Base-by-base conservation (phyloP, 1,140 invertebrate species). In the Anthonomus grandis region DNA sequence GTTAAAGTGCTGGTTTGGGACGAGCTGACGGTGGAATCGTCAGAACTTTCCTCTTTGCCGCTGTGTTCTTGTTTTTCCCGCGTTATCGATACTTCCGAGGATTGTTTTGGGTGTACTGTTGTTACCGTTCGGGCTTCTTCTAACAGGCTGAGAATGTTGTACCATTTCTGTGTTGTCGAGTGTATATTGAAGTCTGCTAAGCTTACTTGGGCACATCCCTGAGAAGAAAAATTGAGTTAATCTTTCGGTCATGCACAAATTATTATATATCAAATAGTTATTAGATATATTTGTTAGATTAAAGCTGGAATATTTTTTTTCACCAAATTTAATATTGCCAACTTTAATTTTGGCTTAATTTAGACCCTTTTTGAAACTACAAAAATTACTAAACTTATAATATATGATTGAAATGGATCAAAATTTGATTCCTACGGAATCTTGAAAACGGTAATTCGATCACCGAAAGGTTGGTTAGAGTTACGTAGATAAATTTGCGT, bases 191-290 rank as follows among this genome's bases (percentile, higher is more conserved):
- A 97, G 75, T 97, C 93, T 49, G 94, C 94, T 64, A 97, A 77
- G 71, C 93, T 96, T 52, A 97, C 90, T 86, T 96, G 93, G 49
- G 90, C 88, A 73, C 90, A 94, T 69, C 93, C 94, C 93, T 97
- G 74, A 9, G 75, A 67, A 67, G 8, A 75, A 64, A 64, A 23
- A n/a, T 18, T 41, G 10, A 41, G 38, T 1, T 2, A 23, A 22
- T 21, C 5, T 8, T 23, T 22, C 38, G 19, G 38, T 45, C 23
- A 31, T 31, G 27, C 23, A 23, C 42, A 45, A 3, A 41, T 12
- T n/a, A 41, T 17, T 41, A 41, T 9, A 2, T n/a, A n/a, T n/a
- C n/a, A n/a, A n/a, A n/a, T n/a, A n/a, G n/a, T n/a, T n/a, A n/a
- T n/a, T n/a, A n/a, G n/a, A n/a, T n/a, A n/a, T n/a, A n/a, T n/a